Conservation (phyloP, 1,140 invertebrate genomes). For the Drosophila subobscura region DNA sequence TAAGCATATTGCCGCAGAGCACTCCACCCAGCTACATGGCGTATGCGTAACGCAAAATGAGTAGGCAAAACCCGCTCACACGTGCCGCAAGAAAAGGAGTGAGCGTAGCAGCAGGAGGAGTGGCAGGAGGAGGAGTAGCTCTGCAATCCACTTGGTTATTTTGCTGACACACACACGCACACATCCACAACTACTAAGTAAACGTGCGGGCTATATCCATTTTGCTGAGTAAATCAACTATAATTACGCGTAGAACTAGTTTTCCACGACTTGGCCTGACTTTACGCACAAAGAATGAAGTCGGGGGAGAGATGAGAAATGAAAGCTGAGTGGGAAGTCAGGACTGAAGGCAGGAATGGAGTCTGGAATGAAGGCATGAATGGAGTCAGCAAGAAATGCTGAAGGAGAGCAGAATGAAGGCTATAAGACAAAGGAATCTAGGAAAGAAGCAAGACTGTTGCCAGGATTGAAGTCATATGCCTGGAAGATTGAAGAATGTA, state of each 20-base stretch:
- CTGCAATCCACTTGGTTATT: constrained; percentile 31
- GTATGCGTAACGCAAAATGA: constrained; percentile 70
- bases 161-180: constrained; percentile 41
- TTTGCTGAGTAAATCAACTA: constrained; percentile 52
- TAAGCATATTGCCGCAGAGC: constrained; percentile 53
- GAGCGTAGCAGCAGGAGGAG: neutral
- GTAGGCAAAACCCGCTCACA: constrained; percentile 57
- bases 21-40: constrained; percentile 28
- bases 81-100: constrained; percentile 39
- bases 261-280: too few species aligned
- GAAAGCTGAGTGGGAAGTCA: too few species aligned
- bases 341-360: neutral
- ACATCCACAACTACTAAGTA: constrained; percentile 38
- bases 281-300: too few species aligned
- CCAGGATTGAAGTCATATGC: too few species aligned
- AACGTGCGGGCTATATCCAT: constrained; percentile 23
- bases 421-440: too few species aligned
- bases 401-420: too few species aligned
- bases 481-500: too few species aligned
- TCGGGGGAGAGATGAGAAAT: too few species aligned
- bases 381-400: too few species aligned
- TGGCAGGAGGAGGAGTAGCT: neutral
- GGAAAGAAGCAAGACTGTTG: too few species aligned
- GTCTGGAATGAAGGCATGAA: too few species aligned
- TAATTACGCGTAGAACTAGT: constrained; percentile 36